phyloP scores from a whole-genome alignment of 2,113 vertebrate species.

The Cyprinodon brontotheroides region DNA sequence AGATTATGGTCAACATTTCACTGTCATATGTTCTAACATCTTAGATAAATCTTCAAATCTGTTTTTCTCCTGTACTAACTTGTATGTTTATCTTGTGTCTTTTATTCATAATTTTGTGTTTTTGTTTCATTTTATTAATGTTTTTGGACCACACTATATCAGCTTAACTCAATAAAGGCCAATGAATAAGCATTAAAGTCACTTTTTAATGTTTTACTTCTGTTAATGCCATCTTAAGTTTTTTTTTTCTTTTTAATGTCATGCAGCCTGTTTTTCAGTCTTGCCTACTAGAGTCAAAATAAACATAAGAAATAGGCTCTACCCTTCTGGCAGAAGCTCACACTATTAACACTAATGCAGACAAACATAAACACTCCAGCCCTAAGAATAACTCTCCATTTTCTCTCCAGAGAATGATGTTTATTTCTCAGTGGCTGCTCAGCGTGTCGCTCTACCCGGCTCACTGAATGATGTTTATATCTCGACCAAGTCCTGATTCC shows the following conservation, averaged over 20 bases:
- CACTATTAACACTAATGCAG: conserved; percentile 61
- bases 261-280: conserved; percentile 15
- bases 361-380: conserved; percentile 64
- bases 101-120: too few relatives aligned
- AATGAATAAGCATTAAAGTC: background rate
- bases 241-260: conserved; percentile 22
- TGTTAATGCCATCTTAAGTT: background rate
- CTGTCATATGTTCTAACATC: too few relatives aligned
- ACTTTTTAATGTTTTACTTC: background rate
- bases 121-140: too few relatives aligned
- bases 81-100: too few relatives aligned
- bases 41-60: too few relatives aligned
- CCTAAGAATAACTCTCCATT: conserved; percentile 67
- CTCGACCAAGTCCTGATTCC: conserved; percentile 51
- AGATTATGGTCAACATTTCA: too few relatives aligned
- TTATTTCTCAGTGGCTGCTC: conserved; percentile 63
- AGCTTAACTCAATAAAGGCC: background rate
- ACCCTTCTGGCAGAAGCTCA: conserved; percentile 20
- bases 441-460: conserved; percentile 17
- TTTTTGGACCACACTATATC: background rate
- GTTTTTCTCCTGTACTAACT: too few relatives aligned
- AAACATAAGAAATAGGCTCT: conserved; percentile 41
- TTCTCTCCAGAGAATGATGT: conserved; percentile 56
- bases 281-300: conserved; percentile 18
- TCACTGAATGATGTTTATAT: conserved; percentile 70